phyloP scores from a whole-genome alignment of 2,113 vertebrate species.

The Vicugna pacos region DNA sequence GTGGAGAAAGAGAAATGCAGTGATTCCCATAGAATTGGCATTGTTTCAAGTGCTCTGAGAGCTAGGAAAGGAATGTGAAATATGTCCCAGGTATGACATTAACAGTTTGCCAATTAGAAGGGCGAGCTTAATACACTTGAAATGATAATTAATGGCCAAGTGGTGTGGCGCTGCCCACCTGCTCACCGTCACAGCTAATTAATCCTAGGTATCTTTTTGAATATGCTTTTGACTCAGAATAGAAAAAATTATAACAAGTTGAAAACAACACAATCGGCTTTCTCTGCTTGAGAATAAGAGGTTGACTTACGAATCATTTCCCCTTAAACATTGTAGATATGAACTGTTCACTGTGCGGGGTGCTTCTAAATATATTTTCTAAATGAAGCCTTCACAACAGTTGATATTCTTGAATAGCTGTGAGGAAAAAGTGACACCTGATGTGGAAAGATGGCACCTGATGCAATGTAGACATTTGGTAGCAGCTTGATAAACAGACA shows the following conservation, averaged over 20 bases:
- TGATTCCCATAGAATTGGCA: constrained; percentile 28
- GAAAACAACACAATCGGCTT: background rate
- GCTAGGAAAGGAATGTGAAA: background rate
- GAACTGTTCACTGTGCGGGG: background rate
- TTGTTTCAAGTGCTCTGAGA: constrained; percentile 37
- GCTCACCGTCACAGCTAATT: background rate
- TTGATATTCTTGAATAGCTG: background rate
- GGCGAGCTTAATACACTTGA: background rate
- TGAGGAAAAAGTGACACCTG: background rate
- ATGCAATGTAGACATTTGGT: background rate
- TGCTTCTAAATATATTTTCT: background rate
- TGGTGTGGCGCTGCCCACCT: background rate
- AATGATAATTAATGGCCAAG: constrained; percentile 6
- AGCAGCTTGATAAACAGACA: background rate
- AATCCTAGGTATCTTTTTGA: constrained; percentile 27
- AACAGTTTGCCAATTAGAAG: background rate
- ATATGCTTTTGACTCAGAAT: constrained; percentile 15
- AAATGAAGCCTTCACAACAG: background rate
- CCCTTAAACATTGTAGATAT: background rate
- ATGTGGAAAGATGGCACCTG: background rate
- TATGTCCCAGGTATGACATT: background rate
- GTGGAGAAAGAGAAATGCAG: background rate
- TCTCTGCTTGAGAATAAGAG: background rate
- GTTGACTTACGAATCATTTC: background rate
- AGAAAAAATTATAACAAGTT: constrained; percentile 2